Base-by-base conservation (phyloP, 1,140 invertebrate species). In the Halyomorpha halys region DNA sequence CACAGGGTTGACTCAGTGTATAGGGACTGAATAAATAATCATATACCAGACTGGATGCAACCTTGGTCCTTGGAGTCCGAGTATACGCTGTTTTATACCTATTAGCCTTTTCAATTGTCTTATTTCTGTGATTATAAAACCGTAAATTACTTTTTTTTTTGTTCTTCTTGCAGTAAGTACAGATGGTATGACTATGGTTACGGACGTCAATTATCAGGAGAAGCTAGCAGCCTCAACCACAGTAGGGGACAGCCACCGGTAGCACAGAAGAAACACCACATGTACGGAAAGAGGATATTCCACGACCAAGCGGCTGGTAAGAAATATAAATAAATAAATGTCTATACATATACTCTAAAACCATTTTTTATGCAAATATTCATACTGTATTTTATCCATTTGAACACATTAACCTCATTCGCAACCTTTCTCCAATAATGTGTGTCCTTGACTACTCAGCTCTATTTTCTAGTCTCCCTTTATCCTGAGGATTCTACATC, bases 191-290 rank as follows among this genome's bases (percentile, higher is more conserved):
- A 89, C 69, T 87, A 85, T 67, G 83, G 81, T 66, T 86, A 85
- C 70, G 75, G 80, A 30, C 76, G 73, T 63, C 72, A 74, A 70
- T 63, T 76, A 72, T 6, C 75, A 77, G 27, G 74, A 11, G 74
- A 72, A 23, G 62, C 54, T 25, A 62, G 49, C 45, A 56, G 64
- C 18, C 59, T 73, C 71, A 56, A 62, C 16, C 59, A 73, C 72
- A 68, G 75, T 70, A 53, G 72, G 67, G 23, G 66, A 53, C 27
- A 71, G 73, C 21, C 73, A 70, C 77, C 86, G 68, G 83, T 90
- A n/a, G 86, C 89, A 1, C 89, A 92, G 73, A 93, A 94, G 77
- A 94, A 93, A 74, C 89, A 93, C 74, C 90, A 93, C 69, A 85
- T 93, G 83, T 94, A 90, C 73, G 91, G 89, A 15, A 92, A 91